Percentiles rank a stretch among this genome's conserved stretches.
Conservation (phyloP, 2,888 invertebrate species). For the Ethmia dodecea region DNA sequence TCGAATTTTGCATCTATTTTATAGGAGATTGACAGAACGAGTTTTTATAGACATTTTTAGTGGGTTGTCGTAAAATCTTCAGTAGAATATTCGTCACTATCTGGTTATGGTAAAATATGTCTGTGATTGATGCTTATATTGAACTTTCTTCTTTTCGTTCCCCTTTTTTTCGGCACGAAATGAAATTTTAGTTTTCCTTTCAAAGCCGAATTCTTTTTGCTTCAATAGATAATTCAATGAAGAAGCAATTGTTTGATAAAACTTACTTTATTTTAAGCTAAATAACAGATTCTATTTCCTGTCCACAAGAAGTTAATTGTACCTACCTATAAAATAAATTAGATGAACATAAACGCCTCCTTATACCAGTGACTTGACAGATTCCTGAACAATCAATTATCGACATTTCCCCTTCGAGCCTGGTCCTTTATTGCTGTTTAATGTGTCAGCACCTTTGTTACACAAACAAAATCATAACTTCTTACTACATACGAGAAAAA, state of each 20-base stretch:
- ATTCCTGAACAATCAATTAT: slow-evolving; percentile 28
- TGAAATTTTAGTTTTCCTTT: too few relatives aligned
- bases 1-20: slow-evolving; percentile 47
- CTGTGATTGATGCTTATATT: slow-evolving; percentile 2
- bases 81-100: slow-evolving; percentile 33
- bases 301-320: too few relatives aligned
- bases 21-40: slow-evolving; percentile 46
- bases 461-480: too few relatives aligned
- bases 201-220: too few relatives aligned
- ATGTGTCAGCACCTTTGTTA: slow-evolving; percentile 23
- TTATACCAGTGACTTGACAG: slow-evolving; percentile 28
- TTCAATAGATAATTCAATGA: too few relatives aligned
- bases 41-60: slow-evolving; percentile 50
- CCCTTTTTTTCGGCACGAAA: too few relatives aligned
- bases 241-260: too few relatives aligned
- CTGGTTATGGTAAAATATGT: slow-evolving; percentile 12
- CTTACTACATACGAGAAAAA: too few relatives aligned
- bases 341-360: slow-evolving; percentile 6
- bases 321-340: too few relatives aligned
- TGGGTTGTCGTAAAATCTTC: slow-evolving; percentile 38
- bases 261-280: too few relatives aligned
- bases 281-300: too few relatives aligned
- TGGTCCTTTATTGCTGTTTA: slow-evolving; percentile 19
- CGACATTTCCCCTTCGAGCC: slow-evolving; percentile 22
- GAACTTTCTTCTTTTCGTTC: neutral